phyloP scores from a whole-genome alignment of 2,888 invertebrate genomes.

The Xanthorhoe spadicearia region DNA sequence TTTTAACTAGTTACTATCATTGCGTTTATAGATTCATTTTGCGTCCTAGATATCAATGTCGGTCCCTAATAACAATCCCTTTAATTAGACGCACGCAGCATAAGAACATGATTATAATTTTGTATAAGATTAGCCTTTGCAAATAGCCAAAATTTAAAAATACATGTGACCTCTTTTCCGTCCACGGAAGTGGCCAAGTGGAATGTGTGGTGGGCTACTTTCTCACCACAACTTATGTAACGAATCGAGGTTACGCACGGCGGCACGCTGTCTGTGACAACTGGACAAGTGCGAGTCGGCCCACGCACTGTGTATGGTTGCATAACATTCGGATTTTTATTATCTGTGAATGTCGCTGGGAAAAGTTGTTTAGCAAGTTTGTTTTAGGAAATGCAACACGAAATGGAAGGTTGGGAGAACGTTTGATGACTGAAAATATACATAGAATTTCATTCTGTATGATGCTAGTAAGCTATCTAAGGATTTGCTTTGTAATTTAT shows the following conservation, averaged over 20 bases:
- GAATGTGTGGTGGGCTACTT: constrained; percentile 44
- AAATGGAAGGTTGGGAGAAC: too few species aligned
- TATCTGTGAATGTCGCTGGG: neutral
- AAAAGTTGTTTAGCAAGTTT: neutral
- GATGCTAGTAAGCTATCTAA: too few species aligned
- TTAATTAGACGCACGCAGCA: too few species aligned
- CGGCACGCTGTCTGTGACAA: constrained; percentile 33
- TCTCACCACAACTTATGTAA: constrained; percentile 23
- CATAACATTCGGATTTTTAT: neutral
- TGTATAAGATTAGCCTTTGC: neutral
- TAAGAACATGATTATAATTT: too few species aligned
- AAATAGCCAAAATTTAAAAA: neutral
- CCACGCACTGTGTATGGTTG: neutral
- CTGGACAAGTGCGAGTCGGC: constrained; percentile 10
- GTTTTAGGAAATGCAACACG: too few species aligned
- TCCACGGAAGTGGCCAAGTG: constrained; percentile 37
- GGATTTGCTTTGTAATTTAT: too few species aligned
- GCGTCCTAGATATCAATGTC: too few species aligned
- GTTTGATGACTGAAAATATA: too few species aligned
- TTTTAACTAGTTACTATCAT: too few species aligned
- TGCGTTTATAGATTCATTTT: too few species aligned
- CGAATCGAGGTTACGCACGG: constrained; percentile 20
- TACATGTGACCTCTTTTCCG: neutral
- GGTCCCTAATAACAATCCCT: too few species aligned
- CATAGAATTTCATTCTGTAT: too few species aligned